Base-by-base conservation (phyloP, 2,113 vertebrate genomes). In the Tetrax tetrax region DNA sequence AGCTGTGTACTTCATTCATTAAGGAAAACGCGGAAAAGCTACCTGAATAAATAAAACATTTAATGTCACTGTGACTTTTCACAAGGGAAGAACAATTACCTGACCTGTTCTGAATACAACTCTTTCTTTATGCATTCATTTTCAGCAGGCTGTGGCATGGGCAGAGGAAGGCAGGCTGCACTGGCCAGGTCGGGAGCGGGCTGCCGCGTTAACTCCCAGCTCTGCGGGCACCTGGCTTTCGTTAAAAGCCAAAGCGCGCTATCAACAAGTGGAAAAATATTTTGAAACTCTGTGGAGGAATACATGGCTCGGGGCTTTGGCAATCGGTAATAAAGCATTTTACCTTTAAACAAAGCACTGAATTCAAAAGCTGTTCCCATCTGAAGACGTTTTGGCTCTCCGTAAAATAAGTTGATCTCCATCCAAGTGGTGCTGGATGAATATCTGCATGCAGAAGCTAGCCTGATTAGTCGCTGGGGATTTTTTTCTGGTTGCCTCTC, bases 371-470 rank as follows among this genome's bases (percentile, higher is more conserved):
- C 63, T 0, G 3, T 12, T 48, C 24, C 43, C 14, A 7, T 77
- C 74, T 17, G 25, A 69, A 85, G 82, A 71, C 0, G 2, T 45
- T 87, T 78, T 41, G 80, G 56, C 29, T 77, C 10, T 24, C 53
- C 1, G 8, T 72, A 38, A 48, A 50, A 48, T 31, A 14, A 82
- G 38, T 10, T 83, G 86, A 25, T 60, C 54, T 9, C 28, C 82
- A 17, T 61, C 85, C 77, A 53, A 83, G 68, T 15, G 0, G 2
- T 10, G 37, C 24, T 14, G 66, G 70, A 68, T 5, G 1, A 11
- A 24, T 17, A n/a, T 31, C 77, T 2, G 0, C 10, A 9, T 0
- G 1, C 18, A 50, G 47, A 48, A 75, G 2, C 0, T 4, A 14
- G 14, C n/a, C 45, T 9, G 1, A 14, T 50, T 1, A 10, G 24